Evolutionary conservation across 1,140 invertebrate genomes (phyloP).

Genomic region (Brachystomella parvula): DNA sequence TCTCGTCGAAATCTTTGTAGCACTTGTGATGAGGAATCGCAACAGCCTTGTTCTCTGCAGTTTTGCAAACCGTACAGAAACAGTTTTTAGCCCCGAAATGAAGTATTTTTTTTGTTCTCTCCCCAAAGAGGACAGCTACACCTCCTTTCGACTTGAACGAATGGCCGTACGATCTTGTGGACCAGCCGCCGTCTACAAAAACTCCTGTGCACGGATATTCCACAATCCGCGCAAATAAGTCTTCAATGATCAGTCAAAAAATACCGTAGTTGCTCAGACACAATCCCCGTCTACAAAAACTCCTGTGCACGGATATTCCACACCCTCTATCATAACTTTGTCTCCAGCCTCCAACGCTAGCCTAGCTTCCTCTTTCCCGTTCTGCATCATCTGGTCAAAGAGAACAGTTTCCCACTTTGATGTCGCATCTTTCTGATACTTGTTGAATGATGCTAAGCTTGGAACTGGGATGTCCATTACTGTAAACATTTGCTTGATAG

Average conservation of each 20-base stretch:
- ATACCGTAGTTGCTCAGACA: too few species aligned
- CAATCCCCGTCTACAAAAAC: too few species aligned
- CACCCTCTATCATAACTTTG: too few species aligned
- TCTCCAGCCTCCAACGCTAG: neutral
- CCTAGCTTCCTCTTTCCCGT: neutral
- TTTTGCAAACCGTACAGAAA: conserved; percentile 40
- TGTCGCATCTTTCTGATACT: neutral
- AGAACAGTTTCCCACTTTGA: neutral
- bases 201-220: too few species aligned
- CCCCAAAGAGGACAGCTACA: conserved; percentile 39
- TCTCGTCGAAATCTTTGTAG: conserved; percentile 40
- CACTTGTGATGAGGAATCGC: conserved; percentile 35
- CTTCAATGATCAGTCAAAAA: too few species aligned
- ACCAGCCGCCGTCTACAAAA: conserved; percentile 6
- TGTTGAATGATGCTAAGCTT: neutral
- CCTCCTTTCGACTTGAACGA: too few species aligned
- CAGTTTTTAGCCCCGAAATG: conserved; percentile 42
- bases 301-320: neutral
- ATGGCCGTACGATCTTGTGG: neutral
- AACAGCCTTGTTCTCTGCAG: conserved; percentile 1
- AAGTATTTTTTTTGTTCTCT: conserved; percentile 40
- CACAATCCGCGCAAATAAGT: too few species aligned
- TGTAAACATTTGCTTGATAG: neutral
- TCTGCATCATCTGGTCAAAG: neutral
- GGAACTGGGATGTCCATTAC: conserved; percentile 5